Conservation (phyloP, 2,888 invertebrate species). For the Belgica antarctica region DNA sequence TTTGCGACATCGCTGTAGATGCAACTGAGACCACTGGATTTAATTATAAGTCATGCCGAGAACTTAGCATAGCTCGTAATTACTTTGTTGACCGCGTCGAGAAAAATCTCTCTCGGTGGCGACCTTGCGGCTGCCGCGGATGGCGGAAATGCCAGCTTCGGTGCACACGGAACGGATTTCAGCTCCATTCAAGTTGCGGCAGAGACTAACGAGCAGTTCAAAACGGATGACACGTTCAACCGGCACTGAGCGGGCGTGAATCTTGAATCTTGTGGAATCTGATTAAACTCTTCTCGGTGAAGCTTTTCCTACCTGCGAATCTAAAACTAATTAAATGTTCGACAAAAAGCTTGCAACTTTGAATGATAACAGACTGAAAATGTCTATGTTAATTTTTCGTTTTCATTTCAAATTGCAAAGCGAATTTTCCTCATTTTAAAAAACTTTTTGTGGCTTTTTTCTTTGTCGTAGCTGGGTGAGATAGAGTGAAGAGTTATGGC, state of each 20-base stretch:
- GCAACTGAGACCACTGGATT: conserved; percentile 47
- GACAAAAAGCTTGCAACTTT: too few species aligned
- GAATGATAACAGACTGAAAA: too few species aligned
- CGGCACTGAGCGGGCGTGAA: conserved; percentile 98
- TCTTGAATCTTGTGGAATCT: too few species aligned
- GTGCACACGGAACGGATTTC: conserved; percentile 93
- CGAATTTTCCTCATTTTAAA: too few species aligned
- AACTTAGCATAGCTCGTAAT: conserved; percentile 95
- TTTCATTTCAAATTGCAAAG: too few species aligned
- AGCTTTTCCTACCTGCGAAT: too few species aligned
- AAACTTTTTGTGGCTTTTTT: too few species aligned
- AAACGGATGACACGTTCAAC: conserved; percentile 98
- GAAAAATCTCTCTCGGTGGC: conserved; percentile 99
- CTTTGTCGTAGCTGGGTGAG: too few species aligned
- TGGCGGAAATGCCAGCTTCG: conserved; percentile 99
- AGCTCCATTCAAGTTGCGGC: conserved; percentile 96
- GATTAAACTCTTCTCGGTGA: too few species aligned
- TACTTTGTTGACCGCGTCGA: conserved; percentile 98
- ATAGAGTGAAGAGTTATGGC: neutral
- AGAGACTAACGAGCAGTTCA: conserved; percentile 90
- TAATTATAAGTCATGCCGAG: conserved; percentile 96
- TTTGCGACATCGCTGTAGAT: too few species aligned
- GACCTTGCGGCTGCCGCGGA: conserved; percentile 95
- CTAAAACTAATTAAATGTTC: too few species aligned
- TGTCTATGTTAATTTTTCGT: too few species aligned